Base-by-base conservation (phyloP, 2,113 vertebrate species). In the Ictalurus punctatus region DNA sequence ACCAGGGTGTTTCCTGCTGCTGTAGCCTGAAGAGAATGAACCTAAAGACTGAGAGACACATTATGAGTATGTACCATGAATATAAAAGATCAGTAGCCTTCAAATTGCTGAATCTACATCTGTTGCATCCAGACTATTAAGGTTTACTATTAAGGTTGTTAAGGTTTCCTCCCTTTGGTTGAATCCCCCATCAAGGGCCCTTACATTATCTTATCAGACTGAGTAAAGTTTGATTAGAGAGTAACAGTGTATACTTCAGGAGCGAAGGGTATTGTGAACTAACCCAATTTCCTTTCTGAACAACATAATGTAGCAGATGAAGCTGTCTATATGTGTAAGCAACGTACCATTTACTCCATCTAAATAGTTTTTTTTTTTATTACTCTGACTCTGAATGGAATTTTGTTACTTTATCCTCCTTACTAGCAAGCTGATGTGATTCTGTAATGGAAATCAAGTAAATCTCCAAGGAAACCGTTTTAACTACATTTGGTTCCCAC, bases 1-100 rank as follows among this genome's bases (percentile, higher is more conserved):
- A 44, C 97, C 96, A 6, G 95, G 95, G 91, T 95, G 95, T 54
- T 94, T 95, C 81, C 92, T 87, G 81, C 91, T 92, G 90, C 91
- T 91, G 86, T 92, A 89, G 13, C 91, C 92, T 2, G 92, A 92
- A 2, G 90, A 93, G 58, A 83, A 25, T 6, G 92, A 92, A 27
- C 52, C 85, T 48, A 65, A 44, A 25, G 84, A 88, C 93, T 93
- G 83, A 30, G 79, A 40, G n/a, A 87, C 25, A 71, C 63, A 90
- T 23, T n/a, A 63, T 56, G 1, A 52, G 54, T 14, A 19, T 25
- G 44, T 10, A 54, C 19, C 17, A 52, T 83, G 30, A 69, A 12
- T 44, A 63, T 25, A 8, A 83, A 83, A 25, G 37, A 83, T 82
- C n/a, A 59, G 8, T 9, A 87, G 27, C 4, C 0, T n/a, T 63